A percentile compares a stretch with the other conserved stretches of the same genome.
phyloP scores from a whole-genome alignment of 2,888 invertebrate species.

The Hedychridium roseum region DNA sequence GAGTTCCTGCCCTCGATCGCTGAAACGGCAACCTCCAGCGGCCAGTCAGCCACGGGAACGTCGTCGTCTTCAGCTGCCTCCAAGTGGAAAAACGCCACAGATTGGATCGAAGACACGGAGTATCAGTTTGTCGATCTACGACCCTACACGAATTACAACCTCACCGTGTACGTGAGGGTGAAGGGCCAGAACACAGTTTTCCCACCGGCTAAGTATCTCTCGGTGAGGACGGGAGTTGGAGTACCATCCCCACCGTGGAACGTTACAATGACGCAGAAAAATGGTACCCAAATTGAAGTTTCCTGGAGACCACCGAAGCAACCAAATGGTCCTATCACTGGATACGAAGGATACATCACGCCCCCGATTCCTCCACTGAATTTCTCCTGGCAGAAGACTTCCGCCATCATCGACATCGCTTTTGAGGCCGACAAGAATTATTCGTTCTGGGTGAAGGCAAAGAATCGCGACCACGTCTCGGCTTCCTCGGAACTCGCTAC shows the following conservation, averaged over 20 bases:
- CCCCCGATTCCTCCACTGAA: slow-evolving; percentile 71
- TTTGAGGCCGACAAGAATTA: slow-evolving; percentile 71
- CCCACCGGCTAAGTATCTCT: slow-evolving; percentile 70
- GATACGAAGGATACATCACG: slow-evolving; percentile 73
- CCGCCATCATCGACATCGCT: slow-evolving; percentile 67
- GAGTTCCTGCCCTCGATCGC: slow-evolving; percentile 77
- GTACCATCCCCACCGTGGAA: slow-evolving; percentile 76
- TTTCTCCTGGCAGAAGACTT: slow-evolving; percentile 57
- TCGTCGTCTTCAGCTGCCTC: too few species aligned
- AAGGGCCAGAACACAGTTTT: slow-evolving; percentile 68
- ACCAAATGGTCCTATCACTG: slow-evolving; percentile 71
- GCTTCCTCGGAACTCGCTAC: slow-evolving; percentile 68
- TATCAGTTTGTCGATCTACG: slow-evolving; percentile 72
- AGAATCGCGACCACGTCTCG: slow-evolving; percentile 71
- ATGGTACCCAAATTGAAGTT: slow-evolving; percentile 72
- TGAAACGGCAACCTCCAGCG: slow-evolving; percentile 64
- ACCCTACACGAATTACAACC: slow-evolving; percentile 79
- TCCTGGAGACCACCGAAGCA: slow-evolving; percentile 74
- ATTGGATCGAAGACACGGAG: slow-evolving; percentile 71
- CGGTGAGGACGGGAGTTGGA: slow-evolving; percentile 75
- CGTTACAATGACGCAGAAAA: slow-evolving; percentile 71
- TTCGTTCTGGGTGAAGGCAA: slow-evolving; percentile 79
- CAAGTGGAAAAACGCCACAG: slow-evolving; percentile 69
- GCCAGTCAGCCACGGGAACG: too few species aligned
- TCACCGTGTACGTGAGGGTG: slow-evolving; percentile 77